These are phyloP conservation scores for Plemyria rubiginata DNA, from an alignment of 2,888 invertebrate genomes.

Conservation along the genomic window DNA sequence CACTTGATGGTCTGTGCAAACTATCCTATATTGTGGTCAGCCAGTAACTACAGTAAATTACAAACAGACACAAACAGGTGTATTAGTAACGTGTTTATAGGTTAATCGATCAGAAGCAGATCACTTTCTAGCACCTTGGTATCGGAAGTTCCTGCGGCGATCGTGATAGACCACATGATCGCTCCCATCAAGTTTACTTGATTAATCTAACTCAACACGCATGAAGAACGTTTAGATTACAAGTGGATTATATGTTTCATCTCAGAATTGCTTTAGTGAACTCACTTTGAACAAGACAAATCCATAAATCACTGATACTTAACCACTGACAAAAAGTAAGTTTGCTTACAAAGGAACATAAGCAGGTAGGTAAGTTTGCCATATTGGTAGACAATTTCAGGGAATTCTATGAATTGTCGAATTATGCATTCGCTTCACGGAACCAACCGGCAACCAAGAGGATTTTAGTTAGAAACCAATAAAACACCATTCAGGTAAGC, in stretches of 20 bases:
- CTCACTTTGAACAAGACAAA: too few species aligned
- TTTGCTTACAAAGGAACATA: too few species aligned
- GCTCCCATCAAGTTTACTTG: background rate
- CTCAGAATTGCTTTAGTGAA: background rate
- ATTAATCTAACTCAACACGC: background rate
- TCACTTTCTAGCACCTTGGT: slow-evolving; percentile 22
- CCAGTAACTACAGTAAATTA: slow-evolving; percentile 24
- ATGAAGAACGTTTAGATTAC: background rate
- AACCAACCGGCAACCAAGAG: slow-evolving; percentile 25
- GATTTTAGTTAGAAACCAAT: slow-evolving; percentile 44
- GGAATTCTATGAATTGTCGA: slow-evolving; percentile 15
- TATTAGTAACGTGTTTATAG: slow-evolving; percentile 28
- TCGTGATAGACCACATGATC: slow-evolving; percentile 9
- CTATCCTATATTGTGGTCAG: slow-evolving; percentile 16
- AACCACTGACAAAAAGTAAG: too few species aligned
- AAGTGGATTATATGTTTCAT: background rate
- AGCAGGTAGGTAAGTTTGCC: slow-evolving; percentile 20
- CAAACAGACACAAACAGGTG: slow-evolving; percentile 14
- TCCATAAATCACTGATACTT: too few species aligned
- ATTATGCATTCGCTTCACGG: slow-evolving; percentile 19
- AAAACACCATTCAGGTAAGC: slow-evolving; percentile 56
- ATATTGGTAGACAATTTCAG: slow-evolving; percentile 12
- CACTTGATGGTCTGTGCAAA: background rate
- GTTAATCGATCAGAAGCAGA: slow-evolving; percentile 43
- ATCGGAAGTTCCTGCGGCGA: slow-evolving; percentile 22